Evolutionary conservation across 2,113 vertebrate genomes (phyloP).

Genomic region (Grallaria varia): DNA sequence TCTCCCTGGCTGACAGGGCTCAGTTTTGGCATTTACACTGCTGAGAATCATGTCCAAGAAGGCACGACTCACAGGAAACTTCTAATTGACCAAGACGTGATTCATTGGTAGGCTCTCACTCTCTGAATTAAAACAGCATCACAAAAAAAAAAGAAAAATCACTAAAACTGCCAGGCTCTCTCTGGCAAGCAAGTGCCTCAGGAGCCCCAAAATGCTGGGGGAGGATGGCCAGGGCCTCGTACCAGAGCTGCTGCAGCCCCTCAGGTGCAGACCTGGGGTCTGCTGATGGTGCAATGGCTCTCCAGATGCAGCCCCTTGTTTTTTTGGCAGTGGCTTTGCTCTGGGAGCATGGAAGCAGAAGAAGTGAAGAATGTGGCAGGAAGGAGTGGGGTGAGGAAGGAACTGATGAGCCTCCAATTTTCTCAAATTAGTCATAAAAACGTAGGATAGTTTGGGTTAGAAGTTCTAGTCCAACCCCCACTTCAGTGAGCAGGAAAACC

Average conservation of each 20-base stretch:
- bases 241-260: not conserved
- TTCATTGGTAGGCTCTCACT: not conserved
- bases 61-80: not conserved
- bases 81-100: not conserved
- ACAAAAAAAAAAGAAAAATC: not conserved
- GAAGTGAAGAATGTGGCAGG: not conserved
- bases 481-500: not conserved
- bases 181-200: not conserved
- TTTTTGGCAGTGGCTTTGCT: not conserved
- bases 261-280: not conserved
- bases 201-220: accelerated
- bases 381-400: not conserved
- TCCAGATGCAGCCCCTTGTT: not conserved
- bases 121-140: not conserved
- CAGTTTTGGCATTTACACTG: not conserved
- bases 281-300: not conserved
- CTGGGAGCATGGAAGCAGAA: not conserved
- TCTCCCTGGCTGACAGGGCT: not conserved
- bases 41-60: not conserved
- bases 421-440: not conserved
- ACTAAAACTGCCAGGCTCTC: not conserved
- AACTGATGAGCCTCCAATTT: not conserved
- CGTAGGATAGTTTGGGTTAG: not conserved
- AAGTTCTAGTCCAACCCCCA: not conserved
- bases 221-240: not conserved